These are phyloP conservation scores for Anas platyrhynchos DNA, from an alignment of 2,113 vertebrate genomes.

Conservation along the genomic window DNA sequence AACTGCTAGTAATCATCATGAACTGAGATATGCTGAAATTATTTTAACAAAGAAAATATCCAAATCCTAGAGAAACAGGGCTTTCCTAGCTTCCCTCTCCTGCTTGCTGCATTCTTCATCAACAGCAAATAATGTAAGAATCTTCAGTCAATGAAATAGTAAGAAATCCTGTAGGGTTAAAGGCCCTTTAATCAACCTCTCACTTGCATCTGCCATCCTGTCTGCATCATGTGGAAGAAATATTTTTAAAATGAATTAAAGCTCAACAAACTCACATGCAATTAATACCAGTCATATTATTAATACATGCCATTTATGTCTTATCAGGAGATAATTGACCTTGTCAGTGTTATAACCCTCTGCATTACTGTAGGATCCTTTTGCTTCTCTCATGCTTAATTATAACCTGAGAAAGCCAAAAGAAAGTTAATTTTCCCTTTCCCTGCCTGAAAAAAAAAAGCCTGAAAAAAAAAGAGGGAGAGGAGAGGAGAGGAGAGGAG, in stretches of 20 bases:
- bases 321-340: conserved; percentile 73
- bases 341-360: conserved; percentile 42
- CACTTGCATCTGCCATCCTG: neutral
- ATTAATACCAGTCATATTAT: conserved; percentile 71
- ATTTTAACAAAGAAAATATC: neutral
- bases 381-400: conserved; percentile 53
- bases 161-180: neutral
- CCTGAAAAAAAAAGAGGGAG: neutral
- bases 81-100: neutral
- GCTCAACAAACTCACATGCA: conserved; percentile 64
- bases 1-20: neutral
- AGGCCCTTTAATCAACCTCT: neutral
- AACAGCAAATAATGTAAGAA: neutral
- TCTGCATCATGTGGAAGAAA: neutral
- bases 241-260: conserved; percentile 67
- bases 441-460: neutral
- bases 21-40: neutral
- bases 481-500: too few relatives aligned
- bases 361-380: conserved; percentile 31
- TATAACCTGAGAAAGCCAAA: conserved; percentile 54
- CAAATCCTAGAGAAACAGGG: accelerated
- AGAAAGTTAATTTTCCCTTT: neutral
- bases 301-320: conserved; percentile 42
- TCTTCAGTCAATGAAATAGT: neutral
- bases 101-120: neutral